These are phyloP conservation scores for Lanius ludovicianus DNA, from an alignment of 2,113 vertebrate genomes.

Conservation along the genomic window DNA sequence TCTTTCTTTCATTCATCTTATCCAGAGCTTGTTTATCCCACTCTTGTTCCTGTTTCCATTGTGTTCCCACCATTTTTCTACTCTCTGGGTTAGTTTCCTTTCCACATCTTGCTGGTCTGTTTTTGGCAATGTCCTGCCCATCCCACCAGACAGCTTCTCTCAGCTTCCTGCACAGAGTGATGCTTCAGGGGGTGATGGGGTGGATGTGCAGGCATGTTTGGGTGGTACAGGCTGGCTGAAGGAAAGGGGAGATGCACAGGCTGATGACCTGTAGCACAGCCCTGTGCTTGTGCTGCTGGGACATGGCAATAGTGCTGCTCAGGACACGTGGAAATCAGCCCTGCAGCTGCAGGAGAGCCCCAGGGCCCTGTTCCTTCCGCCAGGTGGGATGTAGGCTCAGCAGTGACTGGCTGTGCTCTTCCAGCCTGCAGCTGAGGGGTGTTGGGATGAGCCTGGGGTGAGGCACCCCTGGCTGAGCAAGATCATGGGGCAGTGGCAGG, in stretches of 20 bases:
- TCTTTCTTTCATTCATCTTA: background rate
- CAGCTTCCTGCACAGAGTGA: accelerated
- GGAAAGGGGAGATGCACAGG: background rate
- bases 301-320: background rate
- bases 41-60: background rate
- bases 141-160: background rate
- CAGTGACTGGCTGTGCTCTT: background rate
- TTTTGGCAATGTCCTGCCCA: background rate
- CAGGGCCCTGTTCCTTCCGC: background rate
- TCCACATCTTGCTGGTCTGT: background rate
- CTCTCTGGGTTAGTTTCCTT: background rate
- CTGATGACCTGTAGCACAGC: background rate
- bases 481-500: accelerated
- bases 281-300: background rate
- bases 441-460: background rate
- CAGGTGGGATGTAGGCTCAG: background rate
- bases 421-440: background rate
- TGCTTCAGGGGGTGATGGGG: background rate
- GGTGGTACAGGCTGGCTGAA: background rate
- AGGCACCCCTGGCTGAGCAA: background rate
- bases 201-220: background rate
- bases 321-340: background rate
- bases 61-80: background rate
- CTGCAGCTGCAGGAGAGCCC: background rate
- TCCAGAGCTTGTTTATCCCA: background rate